Evolutionary conservation across 30 jellyfish, hydroid and myxozoan genomes (phyloP).

Genomic region (Chironex yamaguchii): DNA sequence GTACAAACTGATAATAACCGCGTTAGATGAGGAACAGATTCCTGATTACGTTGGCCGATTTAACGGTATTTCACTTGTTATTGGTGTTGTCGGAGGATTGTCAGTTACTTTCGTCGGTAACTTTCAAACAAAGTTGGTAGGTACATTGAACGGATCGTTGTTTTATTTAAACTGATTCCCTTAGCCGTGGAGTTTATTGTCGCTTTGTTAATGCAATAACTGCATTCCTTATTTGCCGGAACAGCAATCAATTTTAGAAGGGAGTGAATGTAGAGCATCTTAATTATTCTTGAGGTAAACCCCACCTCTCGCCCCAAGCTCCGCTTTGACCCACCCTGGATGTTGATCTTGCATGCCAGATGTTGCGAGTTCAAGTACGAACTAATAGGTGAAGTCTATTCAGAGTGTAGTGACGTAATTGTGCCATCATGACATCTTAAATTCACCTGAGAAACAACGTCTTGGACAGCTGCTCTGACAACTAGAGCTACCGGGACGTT

Average conservation of each 20-base stretch:
- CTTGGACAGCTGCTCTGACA: too few relatives aligned
- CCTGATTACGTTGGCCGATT: slow-evolving; percentile 29
- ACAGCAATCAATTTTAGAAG: not conserved
- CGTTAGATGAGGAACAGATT: slow-evolving; percentile 35
- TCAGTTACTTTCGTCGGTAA: slow-evolving; percentile 93
- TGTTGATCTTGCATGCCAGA: too few relatives aligned
- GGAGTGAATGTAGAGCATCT: not conserved
- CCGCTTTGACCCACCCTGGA: not conserved
- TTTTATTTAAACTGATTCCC: too few relatives aligned
- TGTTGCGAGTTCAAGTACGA: too few relatives aligned
- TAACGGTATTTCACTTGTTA: slow-evolving; percentile 44
- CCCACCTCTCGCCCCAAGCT: not conserved
- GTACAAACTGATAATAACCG: slow-evolving; percentile 57
- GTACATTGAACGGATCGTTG: not conserved
- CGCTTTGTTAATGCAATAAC: too few relatives aligned
- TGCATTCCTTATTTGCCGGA: too few relatives aligned
- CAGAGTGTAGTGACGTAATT: too few relatives aligned
- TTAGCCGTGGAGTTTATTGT: too few relatives aligned
- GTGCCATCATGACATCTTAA: too few relatives aligned
- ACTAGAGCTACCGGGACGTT: too few relatives aligned
- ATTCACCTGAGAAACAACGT: too few relatives aligned
- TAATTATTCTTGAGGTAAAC: not conserved
- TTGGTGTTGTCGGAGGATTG: slow-evolving; percentile 85
- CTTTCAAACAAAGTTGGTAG: slow-evolving; percentile 75
- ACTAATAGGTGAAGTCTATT: too few relatives aligned